Evolutionary conservation across 1,140 invertebrate genomes (phyloP).

Genomic region (Cryptotermes secundus): DNA sequence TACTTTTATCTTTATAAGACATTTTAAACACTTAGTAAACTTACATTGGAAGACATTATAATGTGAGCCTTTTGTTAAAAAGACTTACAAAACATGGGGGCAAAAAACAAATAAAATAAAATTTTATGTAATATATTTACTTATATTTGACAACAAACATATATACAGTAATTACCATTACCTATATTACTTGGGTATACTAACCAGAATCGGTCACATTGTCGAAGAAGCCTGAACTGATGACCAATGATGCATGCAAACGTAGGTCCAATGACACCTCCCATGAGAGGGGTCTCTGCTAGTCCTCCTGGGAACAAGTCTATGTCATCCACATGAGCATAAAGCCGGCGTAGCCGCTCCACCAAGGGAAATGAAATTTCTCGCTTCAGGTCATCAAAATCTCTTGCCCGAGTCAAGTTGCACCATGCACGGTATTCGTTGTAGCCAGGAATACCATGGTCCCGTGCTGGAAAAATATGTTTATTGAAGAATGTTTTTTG

Average conservation of each 20-base stretch:
- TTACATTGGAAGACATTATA: too few species aligned
- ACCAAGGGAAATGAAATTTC: constrained; percentile 54
- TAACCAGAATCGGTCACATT: constrained; percentile 59
- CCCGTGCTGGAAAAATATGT: constrained; percentile 46
- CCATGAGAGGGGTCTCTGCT: constrained; percentile 53
- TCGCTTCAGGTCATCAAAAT: constrained; percentile 56
- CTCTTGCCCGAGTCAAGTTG: constrained; percentile 52
- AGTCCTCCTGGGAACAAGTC: constrained; percentile 59
- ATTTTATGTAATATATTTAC: too few species aligned
- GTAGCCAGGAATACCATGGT: constrained; percentile 65
- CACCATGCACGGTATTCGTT: constrained; percentile 59
- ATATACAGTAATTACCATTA: too few species aligned
- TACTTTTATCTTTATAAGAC: too few species aligned
- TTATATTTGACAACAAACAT: too few species aligned
- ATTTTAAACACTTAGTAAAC: too few species aligned
- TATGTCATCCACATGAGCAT: constrained; percentile 56
- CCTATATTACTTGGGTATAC: too few species aligned
- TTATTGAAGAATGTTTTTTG: too few species aligned
- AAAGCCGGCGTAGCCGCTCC: constrained; percentile 48
- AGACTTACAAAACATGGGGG: too few species aligned
- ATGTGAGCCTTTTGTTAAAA: too few species aligned
- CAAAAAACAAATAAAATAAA: too few species aligned
- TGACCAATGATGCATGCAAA: constrained; percentile 58
- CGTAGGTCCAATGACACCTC: constrained; percentile 56
- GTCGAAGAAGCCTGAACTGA: constrained; percentile 53